Base-by-base conservation (phyloP, 2,888 invertebrate genomes). In the Cerastoderma edule region DNA sequence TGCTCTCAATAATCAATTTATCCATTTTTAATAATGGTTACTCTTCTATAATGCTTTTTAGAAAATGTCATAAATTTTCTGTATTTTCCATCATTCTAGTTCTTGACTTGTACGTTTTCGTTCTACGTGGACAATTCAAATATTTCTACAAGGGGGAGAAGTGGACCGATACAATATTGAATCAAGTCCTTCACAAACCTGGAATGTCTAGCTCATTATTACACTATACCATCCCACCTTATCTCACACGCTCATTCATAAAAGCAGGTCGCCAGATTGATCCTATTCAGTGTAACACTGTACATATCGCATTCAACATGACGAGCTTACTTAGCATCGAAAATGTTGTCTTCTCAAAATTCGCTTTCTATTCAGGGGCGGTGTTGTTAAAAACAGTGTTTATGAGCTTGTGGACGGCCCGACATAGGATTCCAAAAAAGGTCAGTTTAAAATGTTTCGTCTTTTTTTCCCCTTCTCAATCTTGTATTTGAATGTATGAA, bases 381-480 rank as follows among this genome's bases (percentile, higher is more conserved):
- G 83, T 86, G n/a, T 54, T 89, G 10, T 64, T 86, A 33, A 89
- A 89, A 67, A 89, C 83, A 19, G 66, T 87, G 64, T 27, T 81
- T 4, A 86, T 89, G 86, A 83, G 84, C 56, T 13, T 78, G 27
- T 65, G 84, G 57, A 88, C 88, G 1, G 78, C 78, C 0, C n/a
- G 72, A 44, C 66, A 80, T 46, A 72, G 88, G 16, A 60, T 86
- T 4, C 71, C 67, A 0, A 79, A 82, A 44, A 75, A 76, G 73
- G 87, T 88, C 57, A 56, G 16, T 8, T 10, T 10, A 16, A 39
- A 8, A 39, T 39, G 8, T 8, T 39, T 39, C 8, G 39, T 39
- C 39, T 39, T 39, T 10, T 39, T 39, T 10, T 39, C 8, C 39
- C 10, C 39, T 39, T 39, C 8, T 10, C 16, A 39, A 8, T 8